Evolutionary conservation across 2,888 invertebrate species (phyloP), one percentile per base, ranked within the genome.

Genomic region (Melangyna quadrimaculata): DNA sequence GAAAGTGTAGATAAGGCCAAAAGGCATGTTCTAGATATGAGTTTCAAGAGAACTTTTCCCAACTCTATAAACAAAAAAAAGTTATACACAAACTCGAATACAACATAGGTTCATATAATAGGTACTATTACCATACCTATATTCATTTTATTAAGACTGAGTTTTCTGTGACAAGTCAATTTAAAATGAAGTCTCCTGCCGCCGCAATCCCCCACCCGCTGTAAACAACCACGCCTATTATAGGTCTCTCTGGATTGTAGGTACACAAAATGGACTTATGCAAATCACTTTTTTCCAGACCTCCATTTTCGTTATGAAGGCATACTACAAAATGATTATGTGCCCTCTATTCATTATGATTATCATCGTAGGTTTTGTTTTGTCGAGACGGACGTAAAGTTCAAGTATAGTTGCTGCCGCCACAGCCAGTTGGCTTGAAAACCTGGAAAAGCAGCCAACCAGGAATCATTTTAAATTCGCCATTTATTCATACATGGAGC

Each of bases 251-350:
- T 19, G 7, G n/a, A n/a, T 32, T 40, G 9, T 27, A 24, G 45
- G 51, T 55, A 59, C 45, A 59, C 29, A 74, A 69, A 63, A 53
- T 59, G 70, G 83, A 29, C 84, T 78, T 90, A 90, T 90, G 89
- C 90, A 90, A 90, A 90, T 88, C 87, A 71, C 51, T 63, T 82
- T 78, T 78, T 72, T 69, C 32, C 35, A 48, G 51, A 63, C 29
- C 73, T 78, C 74, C 74, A 88, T 88, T 78, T 80, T 87, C 81
- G 78, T 75, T 77, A 80, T 87, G 88, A 87, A 88, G 87, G 87
- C 87, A 88, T 88, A 51, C 67, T n/a, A 90, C 89, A 90, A 90
- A 90, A 89, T 90, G 89, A 87, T 89, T 89, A 88, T 88, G 86
- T 78, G 87, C 88, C 87, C 75, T 82, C 81, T 78, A 87, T 80